Percentiles rank a stretch among this genome's conserved stretches.
Conservation (phyloP, 2,113 vertebrate genomes). For the Daboia siamensis region DNA sequence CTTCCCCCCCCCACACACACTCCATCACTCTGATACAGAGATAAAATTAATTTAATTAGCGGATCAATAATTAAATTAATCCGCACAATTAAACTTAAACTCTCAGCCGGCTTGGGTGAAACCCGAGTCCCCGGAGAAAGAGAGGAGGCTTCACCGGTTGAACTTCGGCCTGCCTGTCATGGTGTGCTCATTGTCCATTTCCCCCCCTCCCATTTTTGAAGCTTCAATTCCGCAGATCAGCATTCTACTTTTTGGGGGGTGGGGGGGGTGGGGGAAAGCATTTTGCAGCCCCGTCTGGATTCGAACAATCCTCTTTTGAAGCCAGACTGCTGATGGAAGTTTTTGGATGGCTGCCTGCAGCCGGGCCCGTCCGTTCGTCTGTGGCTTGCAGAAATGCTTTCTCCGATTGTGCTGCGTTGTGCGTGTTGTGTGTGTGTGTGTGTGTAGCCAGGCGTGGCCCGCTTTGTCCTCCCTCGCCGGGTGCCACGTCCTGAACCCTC, state of each 20-base stretch:
- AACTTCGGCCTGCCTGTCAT: neutral
- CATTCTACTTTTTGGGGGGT: neutral
- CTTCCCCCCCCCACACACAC: rapidly evolving
- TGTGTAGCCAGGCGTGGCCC: too few species aligned
- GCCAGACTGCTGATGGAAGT: neutral
- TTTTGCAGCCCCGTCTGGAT: neutral
- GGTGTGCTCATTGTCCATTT: neutral
- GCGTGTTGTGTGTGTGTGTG: neutral
- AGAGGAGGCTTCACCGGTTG: neutral
- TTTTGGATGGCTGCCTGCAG: neutral
- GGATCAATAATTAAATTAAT: neutral
- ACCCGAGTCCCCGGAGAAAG: neutral
- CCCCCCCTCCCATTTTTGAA: neutral
- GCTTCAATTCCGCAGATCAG: neutral
- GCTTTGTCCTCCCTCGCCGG: neutral
- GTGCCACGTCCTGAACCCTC: neutral
- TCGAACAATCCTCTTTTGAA: neutral
- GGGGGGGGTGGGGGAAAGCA: neutral
- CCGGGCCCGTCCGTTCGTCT: neutral
- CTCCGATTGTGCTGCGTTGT: neutral
- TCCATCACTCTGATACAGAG: neutral
- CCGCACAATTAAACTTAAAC: neutral
- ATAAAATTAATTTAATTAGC: too few species aligned
- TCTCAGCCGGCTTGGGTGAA: neutral
- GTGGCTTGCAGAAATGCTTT: neutral